Evolutionary conservation across 2,113 vertebrate species (phyloP).

Genomic region (Tinamus guttatus): DNA sequence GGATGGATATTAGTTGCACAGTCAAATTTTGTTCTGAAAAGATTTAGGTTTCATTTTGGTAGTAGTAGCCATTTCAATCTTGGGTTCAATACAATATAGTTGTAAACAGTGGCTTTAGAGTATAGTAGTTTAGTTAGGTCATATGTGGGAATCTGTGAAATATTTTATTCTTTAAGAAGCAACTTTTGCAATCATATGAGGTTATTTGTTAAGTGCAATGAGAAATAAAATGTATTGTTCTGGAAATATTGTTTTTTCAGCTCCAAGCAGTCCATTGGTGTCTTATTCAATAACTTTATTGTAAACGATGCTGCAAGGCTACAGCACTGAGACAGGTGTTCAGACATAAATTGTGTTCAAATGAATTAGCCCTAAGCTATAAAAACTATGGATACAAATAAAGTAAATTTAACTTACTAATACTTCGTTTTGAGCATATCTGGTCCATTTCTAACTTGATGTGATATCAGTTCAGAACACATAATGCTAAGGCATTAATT

Average conservation of each 20-base stretch:
- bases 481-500: neutral
- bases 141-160: neutral
- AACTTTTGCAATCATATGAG: neutral
- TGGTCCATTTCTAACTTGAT: neutral
- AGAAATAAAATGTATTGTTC: neutral
- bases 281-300: neutral
- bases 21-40: neutral
- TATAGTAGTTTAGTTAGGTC: neutral
- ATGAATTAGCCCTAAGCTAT: neutral
- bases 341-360: neutral
- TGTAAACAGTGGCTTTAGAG: neutral
- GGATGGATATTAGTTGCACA: neutral
- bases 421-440: neutral
- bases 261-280: neutral
- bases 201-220: neutral
- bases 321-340: conserved; percentile 1
- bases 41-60: neutral
- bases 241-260: neutral
- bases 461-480: neutral
- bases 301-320: neutral
- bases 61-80: neutral
- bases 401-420: neutral
- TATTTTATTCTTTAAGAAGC: neutral
- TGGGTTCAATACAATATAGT: neutral
- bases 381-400: neutral